Conservation (phyloP, 2,797 vertebrate genomes). For the Peromyscus attwateri region DNA sequence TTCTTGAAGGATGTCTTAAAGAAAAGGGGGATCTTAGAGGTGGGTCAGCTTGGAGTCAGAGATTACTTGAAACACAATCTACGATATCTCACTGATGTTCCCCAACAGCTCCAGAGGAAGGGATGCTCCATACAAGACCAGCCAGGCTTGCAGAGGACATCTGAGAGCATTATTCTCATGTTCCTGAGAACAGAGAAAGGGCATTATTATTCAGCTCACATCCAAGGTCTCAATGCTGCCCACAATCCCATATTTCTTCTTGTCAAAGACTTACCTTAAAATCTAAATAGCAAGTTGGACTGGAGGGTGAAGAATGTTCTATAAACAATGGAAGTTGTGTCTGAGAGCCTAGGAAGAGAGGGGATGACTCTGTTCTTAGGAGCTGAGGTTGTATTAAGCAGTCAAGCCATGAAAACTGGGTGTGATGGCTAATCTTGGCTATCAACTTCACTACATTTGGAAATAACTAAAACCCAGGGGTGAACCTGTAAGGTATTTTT, state of each 20-base stretch:
- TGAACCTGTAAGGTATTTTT: not conserved
- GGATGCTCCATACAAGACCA: not conserved
- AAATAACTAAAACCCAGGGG: not conserved
- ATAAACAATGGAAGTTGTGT: not conserved
- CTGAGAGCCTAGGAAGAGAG: not conserved
- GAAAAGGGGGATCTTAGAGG: not conserved
- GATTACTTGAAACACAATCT: not conserved
- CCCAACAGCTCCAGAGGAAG: not conserved
- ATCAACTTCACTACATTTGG: not conserved
- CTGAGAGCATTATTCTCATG: fast-evolving
- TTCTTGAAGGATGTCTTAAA: slow-evolving; percentile 35
- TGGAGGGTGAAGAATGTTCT: not conserved
- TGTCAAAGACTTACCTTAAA: not conserved
- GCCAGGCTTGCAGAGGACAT: not conserved
- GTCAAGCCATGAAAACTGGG: not conserved
- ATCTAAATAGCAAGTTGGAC: not conserved
- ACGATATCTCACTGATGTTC: not conserved
- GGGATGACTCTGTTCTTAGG: not conserved
- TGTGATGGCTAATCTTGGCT: not conserved
- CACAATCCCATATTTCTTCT: too few species aligned
- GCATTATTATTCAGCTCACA: not conserved
- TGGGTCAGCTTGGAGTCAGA: not conserved
- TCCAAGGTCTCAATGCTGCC: not conserved
- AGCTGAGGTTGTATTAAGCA: not conserved
- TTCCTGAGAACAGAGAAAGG: not conserved